A percentile compares a stretch with the other conserved stretches of the same genome.
phyloP scores from a whole-genome alignment of 2,797 vertebrate species.

The Ambastaia sidthimunki region DNA sequence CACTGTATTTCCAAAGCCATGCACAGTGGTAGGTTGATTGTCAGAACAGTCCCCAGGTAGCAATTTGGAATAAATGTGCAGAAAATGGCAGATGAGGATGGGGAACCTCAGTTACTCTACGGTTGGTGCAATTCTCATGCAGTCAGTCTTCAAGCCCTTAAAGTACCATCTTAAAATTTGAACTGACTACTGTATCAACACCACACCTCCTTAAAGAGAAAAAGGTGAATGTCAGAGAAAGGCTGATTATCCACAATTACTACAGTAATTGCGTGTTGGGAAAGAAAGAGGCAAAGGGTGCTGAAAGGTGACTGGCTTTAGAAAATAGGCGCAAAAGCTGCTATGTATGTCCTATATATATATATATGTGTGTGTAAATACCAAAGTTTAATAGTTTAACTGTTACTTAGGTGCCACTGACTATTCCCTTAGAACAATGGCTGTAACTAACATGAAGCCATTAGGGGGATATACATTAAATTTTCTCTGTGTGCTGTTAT shows the following conservation, averaged over 20 bases:
- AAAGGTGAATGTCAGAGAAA: neutral
- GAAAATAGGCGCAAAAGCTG: too few species aligned
- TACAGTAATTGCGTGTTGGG: neutral
- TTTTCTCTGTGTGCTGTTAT: too few species aligned
- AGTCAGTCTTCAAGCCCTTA: neutral
- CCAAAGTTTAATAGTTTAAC: too few species aligned
- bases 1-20: slow-evolving; percentile 12
- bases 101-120: neutral
- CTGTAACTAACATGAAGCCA: too few species aligned
- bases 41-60: neutral
- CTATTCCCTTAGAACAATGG: too few species aligned
- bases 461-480: too few species aligned
- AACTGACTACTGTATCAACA: neutral
- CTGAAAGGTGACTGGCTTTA: too few species aligned
- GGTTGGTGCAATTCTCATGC: neutral
- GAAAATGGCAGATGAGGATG: neutral
- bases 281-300: neutral
- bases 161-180: neutral
- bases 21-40: slow-evolving; percentile 5
- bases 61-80: slow-evolving; percentile 11
- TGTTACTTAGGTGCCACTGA: too few species aligned
- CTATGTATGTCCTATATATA: too few species aligned
- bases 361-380: too few species aligned
- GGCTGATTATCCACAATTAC: neutral
- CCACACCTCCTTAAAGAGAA: neutral